A percentile compares a stretch with the other conserved stretches of the same genome.
These are phyloP conservation scores for Pempheris klunzingeri DNA, from an alignment of 2,797 vertebrate genomes.

Conservation along the genomic window DNA sequence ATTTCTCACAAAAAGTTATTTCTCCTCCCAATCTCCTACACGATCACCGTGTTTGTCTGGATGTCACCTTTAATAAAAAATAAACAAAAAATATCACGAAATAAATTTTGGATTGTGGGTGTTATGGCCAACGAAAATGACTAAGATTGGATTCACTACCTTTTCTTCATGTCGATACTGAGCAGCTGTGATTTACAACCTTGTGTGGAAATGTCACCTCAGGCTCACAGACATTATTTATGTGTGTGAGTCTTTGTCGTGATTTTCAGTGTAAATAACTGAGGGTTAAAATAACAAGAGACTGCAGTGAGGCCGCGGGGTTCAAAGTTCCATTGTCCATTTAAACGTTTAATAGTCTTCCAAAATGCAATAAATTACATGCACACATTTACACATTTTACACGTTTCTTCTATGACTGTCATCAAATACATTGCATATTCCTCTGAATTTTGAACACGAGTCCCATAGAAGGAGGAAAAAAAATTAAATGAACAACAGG, in stretches of 20 bases:
- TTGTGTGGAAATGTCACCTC: slow-evolving; percentile 40
- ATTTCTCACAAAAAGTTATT: slow-evolving; percentile 3
- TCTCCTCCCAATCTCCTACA: not conserved
- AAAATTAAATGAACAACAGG: slow-evolving; percentile 68
- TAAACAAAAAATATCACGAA: not conserved
- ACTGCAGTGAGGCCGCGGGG: slow-evolving; percentile 90
- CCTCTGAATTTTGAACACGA: slow-evolving; percentile 92
- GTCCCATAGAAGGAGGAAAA: slow-evolving; percentile 87
- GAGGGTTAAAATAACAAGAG: slow-evolving; percentile 62
- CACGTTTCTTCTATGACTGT: slow-evolving; percentile 90
- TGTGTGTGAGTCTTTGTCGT: slow-evolving; percentile 52
- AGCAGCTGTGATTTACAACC: slow-evolving; percentile 65
- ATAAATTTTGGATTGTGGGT: slow-evolving; percentile 1
- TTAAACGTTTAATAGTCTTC: slow-evolving; percentile 92
- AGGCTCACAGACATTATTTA: slow-evolving; percentile 44
- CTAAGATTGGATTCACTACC: slow-evolving; percentile 5
- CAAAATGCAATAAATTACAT: slow-evolving; percentile 99
- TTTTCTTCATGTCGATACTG: slow-evolving; percentile 5
- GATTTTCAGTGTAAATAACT: slow-evolving; percentile 59
- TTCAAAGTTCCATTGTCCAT: slow-evolving; percentile 92
- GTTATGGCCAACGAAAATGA: slow-evolving; percentile 8
- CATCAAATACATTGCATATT: slow-evolving; percentile 94
- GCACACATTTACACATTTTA: slow-evolving; percentile 99
- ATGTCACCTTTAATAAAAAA: slow-evolving; percentile 1
- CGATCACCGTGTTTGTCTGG: not conserved